Evolutionary conservation across 2,797 vertebrate species (phyloP), one percentile per base, ranked within the genome.

Genomic region (Prunella strophiata): DNA sequence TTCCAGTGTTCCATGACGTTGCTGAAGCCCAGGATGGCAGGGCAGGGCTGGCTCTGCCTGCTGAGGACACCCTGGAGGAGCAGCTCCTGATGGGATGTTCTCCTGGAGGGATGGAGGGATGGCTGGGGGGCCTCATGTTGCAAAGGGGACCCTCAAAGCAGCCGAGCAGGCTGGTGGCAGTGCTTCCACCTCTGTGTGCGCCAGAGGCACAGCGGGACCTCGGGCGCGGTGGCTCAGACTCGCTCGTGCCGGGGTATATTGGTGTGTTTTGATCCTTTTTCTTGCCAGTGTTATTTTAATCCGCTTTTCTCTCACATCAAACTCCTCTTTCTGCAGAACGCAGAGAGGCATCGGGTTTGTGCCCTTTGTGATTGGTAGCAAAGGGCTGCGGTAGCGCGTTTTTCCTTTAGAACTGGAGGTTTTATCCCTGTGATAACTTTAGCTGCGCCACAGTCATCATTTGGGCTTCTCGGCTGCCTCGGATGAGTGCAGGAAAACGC

Each of bases 261-360:
- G 50, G 14, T 14, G 5, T 8, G 4, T 70, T 72, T 73, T 86
- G 57, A 77, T 77, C 88, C 55, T 66, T 47, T 58, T 73, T 72
- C 42, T 43, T 7, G 5, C 36, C 63, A 0, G 36, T 29, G 75
- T 89, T 93, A 85, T 93, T 95, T 96, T 88, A 79, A 88, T 93
- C 94, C 27, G 50, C 83, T 88, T 88, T 88, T 94, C 88, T 71
- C 84, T 78, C 50, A 78, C 94, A 79, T 88, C 92, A 93, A 92
- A 70, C 92, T 52, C 61, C 50, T 61, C 70, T 76, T 62, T 48
- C 80, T 66, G 21, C 78, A n/a, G 55, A 54, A 38, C 29, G 54
- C 91, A 19, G 58, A 51, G 91, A 54, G 52, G 62, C 16, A 26
- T 67, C 4, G 16, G 92, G 91, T 76, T 91, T 79, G 67, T 79